Conservation (phyloP, 2,888 invertebrate species). For the Fragum whitleyi region DNA sequence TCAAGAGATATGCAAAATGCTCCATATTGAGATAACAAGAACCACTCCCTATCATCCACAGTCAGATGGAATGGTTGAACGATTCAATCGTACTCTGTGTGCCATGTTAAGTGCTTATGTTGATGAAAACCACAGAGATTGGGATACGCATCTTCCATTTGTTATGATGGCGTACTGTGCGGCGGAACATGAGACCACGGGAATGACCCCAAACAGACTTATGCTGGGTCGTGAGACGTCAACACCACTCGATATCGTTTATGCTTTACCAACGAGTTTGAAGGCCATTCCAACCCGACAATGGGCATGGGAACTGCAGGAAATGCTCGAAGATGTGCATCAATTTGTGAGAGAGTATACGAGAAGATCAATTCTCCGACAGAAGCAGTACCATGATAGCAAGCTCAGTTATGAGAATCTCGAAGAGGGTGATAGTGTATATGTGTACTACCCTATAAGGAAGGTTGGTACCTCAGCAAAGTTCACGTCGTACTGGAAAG, state of each 20-base stretch:
- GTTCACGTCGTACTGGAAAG: constrained; percentile 32
- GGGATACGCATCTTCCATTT: constrained; percentile 32
- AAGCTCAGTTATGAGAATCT: constrained; percentile 32
- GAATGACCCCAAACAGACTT: constrained; percentile 35
- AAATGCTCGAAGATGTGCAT: constrained; percentile 26
- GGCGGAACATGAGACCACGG: constrained; percentile 33
- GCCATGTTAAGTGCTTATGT: too few relatives aligned
- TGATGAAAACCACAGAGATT: too few relatives aligned
- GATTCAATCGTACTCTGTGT: too few relatives aligned
- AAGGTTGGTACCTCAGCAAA: constrained; percentile 33
- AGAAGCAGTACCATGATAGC: constrained; percentile 38
- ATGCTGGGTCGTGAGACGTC: constrained; percentile 38
- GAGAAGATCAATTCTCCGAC: constrained; percentile 11
- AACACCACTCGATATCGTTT: constrained; percentile 38
- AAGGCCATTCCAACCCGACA: constrained; percentile 21
- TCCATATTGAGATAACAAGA: constrained; percentile 20
- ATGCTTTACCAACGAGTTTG: constrained; percentile 21
- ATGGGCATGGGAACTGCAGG: constrained; percentile 43
- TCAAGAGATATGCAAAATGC: constrained; percentile 29
- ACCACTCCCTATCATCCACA: constrained; percentile 27
- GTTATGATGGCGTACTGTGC: constrained; percentile 45
- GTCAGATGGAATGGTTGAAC: too few relatives aligned
- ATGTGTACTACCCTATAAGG: constrained; percentile 37
- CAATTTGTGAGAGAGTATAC: neutral
- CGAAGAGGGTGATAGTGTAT: constrained; percentile 22